Conservation (phyloP, 1,140 invertebrate genomes). For the Drosophila takahashii region DNA sequence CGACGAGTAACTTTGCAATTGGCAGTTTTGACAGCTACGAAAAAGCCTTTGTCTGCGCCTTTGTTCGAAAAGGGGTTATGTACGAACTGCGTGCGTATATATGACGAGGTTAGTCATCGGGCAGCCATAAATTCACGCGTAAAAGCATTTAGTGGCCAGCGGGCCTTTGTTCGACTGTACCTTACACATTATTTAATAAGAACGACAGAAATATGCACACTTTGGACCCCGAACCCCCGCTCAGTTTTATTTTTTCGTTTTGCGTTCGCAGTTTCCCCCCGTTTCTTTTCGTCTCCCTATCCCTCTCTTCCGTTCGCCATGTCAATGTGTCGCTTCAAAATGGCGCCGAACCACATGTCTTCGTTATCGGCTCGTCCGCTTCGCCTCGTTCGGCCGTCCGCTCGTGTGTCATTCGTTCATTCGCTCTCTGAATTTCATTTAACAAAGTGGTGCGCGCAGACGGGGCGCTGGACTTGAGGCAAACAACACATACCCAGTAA, state of each 20-base stretch:
- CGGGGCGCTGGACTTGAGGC: constrained; percentile 43
- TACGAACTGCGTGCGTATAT: constrained; percentile 19
- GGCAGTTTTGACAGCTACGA: not conserved
- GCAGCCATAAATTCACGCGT: constrained; percentile 9
- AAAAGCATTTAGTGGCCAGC: constrained; percentile 9
- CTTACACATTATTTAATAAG: constrained; percentile 58
- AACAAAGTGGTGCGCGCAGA: constrained; percentile 78
- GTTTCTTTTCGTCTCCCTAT: not conserved
- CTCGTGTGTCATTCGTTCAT: constrained; percentile 51
- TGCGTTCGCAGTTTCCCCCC: not conserved
- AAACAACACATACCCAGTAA: constrained; percentile 68
- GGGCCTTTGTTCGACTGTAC: constrained; percentile 60
- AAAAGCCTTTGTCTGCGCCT: constrained; percentile 13
- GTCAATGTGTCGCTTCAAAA: constrained; percentile 72
- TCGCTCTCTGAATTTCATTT: constrained; percentile 75
- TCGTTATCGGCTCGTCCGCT: constrained; percentile 60
- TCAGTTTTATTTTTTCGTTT: not conserved
- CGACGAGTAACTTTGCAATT: not conserved
- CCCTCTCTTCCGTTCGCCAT: not conserved
- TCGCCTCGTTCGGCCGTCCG: constrained; percentile 56
- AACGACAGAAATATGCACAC: constrained; percentile 47
- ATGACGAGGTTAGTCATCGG: constrained; percentile 37
- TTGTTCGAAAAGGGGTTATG: constrained; percentile 44
- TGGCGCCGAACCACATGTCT: constrained; percentile 79
- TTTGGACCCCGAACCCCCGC: constrained; percentile 8